Evolutionary conservation across 1,140 invertebrate species (phyloP).

Genomic region (Bombus pyrosoma): DNA sequence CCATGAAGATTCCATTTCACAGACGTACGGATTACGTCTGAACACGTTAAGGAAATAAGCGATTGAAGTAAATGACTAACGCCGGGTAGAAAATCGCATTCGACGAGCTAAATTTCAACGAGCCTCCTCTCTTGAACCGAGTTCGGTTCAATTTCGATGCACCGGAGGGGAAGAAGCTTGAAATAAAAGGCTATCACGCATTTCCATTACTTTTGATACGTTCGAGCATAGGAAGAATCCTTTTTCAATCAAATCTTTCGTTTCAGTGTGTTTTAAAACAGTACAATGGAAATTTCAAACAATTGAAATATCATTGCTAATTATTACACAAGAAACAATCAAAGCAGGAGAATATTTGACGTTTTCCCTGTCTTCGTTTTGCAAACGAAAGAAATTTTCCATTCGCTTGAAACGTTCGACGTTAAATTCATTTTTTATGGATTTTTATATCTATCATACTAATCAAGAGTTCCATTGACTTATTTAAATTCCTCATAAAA

Average conservation of each 20-base stretch:
- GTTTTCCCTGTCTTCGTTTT: too few relatives aligned
- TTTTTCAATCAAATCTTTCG: background rate
- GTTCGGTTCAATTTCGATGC: background rate
- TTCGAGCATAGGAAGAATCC: background rate
- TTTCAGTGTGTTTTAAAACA: background rate
- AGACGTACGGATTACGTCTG: background rate
- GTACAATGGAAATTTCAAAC: too few relatives aligned
- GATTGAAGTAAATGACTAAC: background rate
- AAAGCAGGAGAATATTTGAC: too few relatives aligned
- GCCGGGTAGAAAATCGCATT: background rate
- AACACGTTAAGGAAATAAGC: background rate
- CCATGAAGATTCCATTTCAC: background rate
- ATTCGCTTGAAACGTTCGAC: background rate
- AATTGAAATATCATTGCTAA: too few relatives aligned
- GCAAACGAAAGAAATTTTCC: background rate
- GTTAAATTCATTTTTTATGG: too few relatives aligned
- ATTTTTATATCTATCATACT: too few relatives aligned
- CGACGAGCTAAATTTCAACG: background rate
- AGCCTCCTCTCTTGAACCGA: too few relatives aligned
- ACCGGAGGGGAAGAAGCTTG: background rate
- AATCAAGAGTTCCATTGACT: too few relatives aligned
- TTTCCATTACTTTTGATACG: background rate
- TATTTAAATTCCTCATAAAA: too few relatives aligned
- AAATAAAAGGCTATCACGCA: background rate
- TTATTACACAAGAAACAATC: too few relatives aligned